Evolutionary conservation across 2,888 invertebrate genomes (phyloP), one percentile per base, ranked within the genome.

Genomic region (Balanococcus diminutus): DNA sequence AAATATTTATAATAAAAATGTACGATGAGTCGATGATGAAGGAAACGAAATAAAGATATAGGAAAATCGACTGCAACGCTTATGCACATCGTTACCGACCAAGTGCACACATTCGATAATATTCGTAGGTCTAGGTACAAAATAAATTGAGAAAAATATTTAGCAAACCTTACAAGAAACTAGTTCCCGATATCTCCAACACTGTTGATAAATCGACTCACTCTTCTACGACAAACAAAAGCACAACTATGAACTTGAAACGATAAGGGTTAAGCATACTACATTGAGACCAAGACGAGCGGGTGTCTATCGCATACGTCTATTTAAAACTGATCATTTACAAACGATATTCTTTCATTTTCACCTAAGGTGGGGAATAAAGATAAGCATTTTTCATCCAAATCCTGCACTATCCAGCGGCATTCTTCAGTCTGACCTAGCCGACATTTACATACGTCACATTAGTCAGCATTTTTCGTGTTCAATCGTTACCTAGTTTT

Each of bases 401-500:
- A 79, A 36, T 32, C 75, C 19, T 72, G 2, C 75, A 79, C 36
- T 79, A 19, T 19, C 19, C 19, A 36, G 9, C n/a, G 22, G 36
- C 75, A 36, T 79, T 79, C 75, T 9, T 28, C 36, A 79, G 75
- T 79, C 75, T 79, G 75, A 79, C 75, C 75, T 79, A 36, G 36
- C 75, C 36, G 19, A 19, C 75, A 79, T 79, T 72, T 79, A 56
- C 56, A 56, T 22, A 36, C 75, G 75, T 79, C 19, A 36, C 28
- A 79, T 36, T 36, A 36, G 75, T 79, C 75, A 79, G 75, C 75
- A 79, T 19, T 79, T 79, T 79, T 79, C 75, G 36, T 79, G 72
- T 72, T 32, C 36, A 4, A 11, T 16, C 36, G 25, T 67, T 56
- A 9, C 22, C n/a, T n/a, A 51, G 9, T 25, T 67, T 28, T 67